Evolutionary conservation across 1,140 invertebrate species (phyloP).

Genomic region (Pararge aegeria): DNA sequence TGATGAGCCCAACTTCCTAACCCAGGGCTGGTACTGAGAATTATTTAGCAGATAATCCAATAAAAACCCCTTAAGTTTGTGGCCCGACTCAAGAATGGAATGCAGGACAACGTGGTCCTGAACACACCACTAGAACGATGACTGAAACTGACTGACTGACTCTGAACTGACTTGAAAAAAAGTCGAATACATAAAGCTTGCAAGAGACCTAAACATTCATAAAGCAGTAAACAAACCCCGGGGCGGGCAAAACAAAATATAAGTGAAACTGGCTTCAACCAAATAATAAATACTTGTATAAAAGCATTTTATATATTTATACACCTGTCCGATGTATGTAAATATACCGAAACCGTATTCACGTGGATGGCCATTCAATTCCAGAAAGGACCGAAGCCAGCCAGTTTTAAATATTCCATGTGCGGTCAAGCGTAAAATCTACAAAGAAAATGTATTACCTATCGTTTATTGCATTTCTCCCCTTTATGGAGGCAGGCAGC

Average conservation of each 20-base stretch:
- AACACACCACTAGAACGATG: no score
- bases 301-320: conserved; percentile 33
- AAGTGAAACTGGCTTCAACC: conserved; percentile 7
- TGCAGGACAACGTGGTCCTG: no score
- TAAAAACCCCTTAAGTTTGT: no score
- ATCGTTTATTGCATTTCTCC: conserved; percentile 65
- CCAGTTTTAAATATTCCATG: conserved; percentile 76
- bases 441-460: conserved; percentile 77
- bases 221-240: neutral
- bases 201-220: conserved; percentile 1
- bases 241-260: conserved; percentile 1
- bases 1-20: no score
- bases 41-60: no score
- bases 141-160: no score
- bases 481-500: conserved; percentile 38
- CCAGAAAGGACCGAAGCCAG: conserved; percentile 54
- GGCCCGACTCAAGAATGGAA: no score
- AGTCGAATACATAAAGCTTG: neutral
- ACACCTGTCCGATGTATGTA: conserved; percentile 42
- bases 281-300: conserved; percentile 31
- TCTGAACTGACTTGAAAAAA: no score
- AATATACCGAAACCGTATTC: conserved; percentile 59
- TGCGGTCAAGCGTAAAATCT: conserved; percentile 73
- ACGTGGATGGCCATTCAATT: conserved; percentile 64
- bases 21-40: no score